A percentile compares a stretch with the other conserved stretches of the same genome.
phyloP scores from a whole-genome alignment of 2,797 vertebrate species.

The Sebastes ruberrimus region DNA sequence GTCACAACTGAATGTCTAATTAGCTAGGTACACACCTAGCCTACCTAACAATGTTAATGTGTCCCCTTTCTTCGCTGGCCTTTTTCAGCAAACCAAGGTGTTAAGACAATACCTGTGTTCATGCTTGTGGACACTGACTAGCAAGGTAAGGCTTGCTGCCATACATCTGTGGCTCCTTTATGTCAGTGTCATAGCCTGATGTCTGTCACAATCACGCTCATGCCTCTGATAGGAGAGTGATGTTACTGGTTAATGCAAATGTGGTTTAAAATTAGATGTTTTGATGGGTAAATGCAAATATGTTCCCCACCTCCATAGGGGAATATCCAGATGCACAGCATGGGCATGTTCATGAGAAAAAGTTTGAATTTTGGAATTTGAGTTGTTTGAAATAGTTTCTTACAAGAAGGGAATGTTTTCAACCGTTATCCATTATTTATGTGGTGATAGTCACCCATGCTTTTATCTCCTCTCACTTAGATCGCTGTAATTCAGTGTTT shows the following conservation, averaged over 20 bases:
- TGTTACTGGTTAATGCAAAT: background rate
- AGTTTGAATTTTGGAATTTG: background rate
- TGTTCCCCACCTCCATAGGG: background rate
- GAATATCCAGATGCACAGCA: background rate
- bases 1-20: background rate
- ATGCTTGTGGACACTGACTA: background rate
- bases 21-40: background rate
- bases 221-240: background rate
- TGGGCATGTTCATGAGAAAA: background rate
- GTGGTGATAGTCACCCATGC: slow-evolving; percentile 9
- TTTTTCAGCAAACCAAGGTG: background rate
- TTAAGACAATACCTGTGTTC: background rate
- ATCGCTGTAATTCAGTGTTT: background rate
- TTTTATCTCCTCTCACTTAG: slow-evolving; percentile 18
- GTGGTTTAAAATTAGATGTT: background rate
- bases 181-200: background rate
- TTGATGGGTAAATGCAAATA: background rate
- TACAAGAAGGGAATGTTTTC: background rate
- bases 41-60: background rate
- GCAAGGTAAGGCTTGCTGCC: background rate
- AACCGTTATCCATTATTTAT: slow-evolving; percentile 30
- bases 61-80: background rate
- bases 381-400: background rate
- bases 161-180: slow-evolving; percentile 9
- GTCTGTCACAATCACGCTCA: background rate